Evolutionary conservation across 2,888 invertebrate species (phyloP).

Genomic region (Plagodis pulveraria): DNA sequence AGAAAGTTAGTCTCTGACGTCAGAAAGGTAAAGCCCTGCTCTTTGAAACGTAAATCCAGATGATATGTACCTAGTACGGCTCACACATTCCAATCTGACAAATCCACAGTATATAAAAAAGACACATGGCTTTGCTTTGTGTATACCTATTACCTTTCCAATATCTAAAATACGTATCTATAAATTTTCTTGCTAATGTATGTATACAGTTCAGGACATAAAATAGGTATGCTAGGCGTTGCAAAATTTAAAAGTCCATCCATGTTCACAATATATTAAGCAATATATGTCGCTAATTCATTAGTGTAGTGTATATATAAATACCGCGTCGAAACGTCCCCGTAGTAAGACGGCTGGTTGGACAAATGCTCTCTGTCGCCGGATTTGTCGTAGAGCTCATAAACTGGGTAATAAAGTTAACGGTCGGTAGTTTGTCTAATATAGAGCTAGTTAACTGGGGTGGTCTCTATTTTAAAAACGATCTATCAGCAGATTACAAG

Average conservation of each 20-base stretch:
- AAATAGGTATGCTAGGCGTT: neutral
- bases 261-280: constrained; percentile 1
- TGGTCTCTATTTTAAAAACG: constrained; percentile 17
- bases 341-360: neutral
- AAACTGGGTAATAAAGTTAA: constrained; percentile 22
- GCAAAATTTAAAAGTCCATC: neutral
- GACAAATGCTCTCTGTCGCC: constrained; percentile 13
- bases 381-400: constrained; percentile 11
- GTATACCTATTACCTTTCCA: too few species aligned
- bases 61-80: too few species aligned
- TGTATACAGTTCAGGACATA: too few species aligned
- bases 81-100: too few species aligned
- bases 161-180: too few species aligned
- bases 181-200: too few species aligned
- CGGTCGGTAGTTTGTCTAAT: constrained; percentile 15
- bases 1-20: too few species aligned
- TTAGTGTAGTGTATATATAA: neutral
- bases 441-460: constrained; percentile 13
- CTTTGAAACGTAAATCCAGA: too few species aligned
- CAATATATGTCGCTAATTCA: constrained; percentile 7
- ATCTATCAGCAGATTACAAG: neutral
- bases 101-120: too few species aligned
- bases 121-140: too few species aligned
- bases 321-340: neutral
- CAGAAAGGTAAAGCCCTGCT: too few species aligned